phyloP scores from a whole-genome alignment of 1,140 invertebrate species.

The Leptestheria dahalacensis region DNA sequence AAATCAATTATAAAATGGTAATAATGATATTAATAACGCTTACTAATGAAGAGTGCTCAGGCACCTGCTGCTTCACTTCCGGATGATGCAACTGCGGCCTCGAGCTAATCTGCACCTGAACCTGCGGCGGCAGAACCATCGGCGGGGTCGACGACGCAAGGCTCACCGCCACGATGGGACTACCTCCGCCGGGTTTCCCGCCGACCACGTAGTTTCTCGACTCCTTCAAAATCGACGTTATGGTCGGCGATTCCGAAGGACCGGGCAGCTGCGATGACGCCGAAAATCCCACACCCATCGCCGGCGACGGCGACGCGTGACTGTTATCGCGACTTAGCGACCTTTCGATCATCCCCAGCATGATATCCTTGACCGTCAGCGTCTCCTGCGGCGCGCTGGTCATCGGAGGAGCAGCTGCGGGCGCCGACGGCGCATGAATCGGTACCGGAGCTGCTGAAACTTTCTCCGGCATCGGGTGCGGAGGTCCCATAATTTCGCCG shows the following conservation, averaged over 20 bases:
- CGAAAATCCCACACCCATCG: constrained; percentile 26
- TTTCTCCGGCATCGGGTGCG: constrained; percentile 19
- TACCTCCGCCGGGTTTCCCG: not conserved
- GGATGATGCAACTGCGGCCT: constrained; percentile 8
- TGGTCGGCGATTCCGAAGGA: constrained; percentile 40
- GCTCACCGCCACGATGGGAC: not conserved
- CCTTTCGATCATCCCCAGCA: constrained; percentile 56
- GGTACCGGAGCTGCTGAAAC: constrained; percentile 14
- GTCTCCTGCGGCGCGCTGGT: constrained; percentile 20
- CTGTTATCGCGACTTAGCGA: constrained; percentile 31
- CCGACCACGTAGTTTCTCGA: not conserved
- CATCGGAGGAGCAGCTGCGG: constrained; percentile 14
- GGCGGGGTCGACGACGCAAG: not conserved
- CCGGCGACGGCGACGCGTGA: constrained; percentile 19
- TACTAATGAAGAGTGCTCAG: not conserved
- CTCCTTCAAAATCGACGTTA: constrained; percentile 44
- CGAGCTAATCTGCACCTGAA: no score
- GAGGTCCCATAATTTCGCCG: constrained; percentile 16
- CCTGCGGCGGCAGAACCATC: constrained; percentile 10
- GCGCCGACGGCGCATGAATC: constrained; percentile 13
- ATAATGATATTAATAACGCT: not conserved
- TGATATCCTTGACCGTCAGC: constrained; percentile 54
- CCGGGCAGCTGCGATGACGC: constrained; percentile 20
- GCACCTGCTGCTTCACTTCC: constrained; percentile 1
- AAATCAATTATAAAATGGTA: not conserved